A percentile compares a stretch with the other conserved stretches of the same genome.
phyloP scores from a whole-genome alignment of 2,888 invertebrate species.

The Ditula angustiorana region DNA sequence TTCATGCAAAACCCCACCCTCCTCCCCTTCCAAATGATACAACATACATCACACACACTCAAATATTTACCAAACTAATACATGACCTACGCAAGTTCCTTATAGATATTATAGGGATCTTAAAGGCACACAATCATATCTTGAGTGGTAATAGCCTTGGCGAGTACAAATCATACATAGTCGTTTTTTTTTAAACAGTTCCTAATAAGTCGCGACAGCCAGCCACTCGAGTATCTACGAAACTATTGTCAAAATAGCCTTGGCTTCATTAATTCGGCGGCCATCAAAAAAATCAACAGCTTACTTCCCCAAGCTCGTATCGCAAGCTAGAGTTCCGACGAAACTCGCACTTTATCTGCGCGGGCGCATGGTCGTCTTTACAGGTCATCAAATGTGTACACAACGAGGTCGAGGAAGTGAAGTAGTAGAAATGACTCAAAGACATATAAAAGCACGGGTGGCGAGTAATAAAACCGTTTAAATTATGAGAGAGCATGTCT shows the following conservation, averaged over 20 bases:
- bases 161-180: no score
- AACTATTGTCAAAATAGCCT: slow-evolving; percentile 3
- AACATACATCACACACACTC: no score
- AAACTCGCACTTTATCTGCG: neutral
- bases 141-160: no score
- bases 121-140: no score
- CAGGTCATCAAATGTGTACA: neutral
- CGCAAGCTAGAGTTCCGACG: neutral
- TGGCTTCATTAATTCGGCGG: neutral
- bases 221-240: neutral
- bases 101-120: no score
- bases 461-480: slow-evolving; percentile 10
- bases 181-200: neutral
- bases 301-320: neutral
- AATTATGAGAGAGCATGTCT: slow-evolving; percentile 15
- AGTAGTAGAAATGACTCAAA: slow-evolving; percentile 5
- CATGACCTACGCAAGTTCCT: no score
- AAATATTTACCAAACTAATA: no score
- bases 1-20: no score
- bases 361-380: neutral
- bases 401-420: neutral
- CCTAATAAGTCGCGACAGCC: neutral
- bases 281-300: neutral
- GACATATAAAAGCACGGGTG: slow-evolving; percentile 15
- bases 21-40: no score